phyloP scores from a whole-genome alignment of 2,888 invertebrate genomes.

The Idaea biselata region DNA sequence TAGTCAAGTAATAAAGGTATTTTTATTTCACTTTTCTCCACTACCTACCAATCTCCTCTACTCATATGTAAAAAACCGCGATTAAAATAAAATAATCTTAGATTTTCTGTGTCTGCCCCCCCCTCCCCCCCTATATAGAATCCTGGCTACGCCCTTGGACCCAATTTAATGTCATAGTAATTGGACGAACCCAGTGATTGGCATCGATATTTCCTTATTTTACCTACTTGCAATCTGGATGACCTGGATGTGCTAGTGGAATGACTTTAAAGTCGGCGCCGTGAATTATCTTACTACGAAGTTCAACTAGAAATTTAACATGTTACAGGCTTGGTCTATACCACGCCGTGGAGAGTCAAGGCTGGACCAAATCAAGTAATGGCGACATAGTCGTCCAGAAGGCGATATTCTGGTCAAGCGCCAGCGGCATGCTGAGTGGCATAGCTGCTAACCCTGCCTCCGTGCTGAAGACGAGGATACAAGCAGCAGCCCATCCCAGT shows the following conservation, averaged over 20 bases:
- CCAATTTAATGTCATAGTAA: too few relatives aligned
- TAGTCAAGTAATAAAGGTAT: too few relatives aligned
- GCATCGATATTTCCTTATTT: too few relatives aligned
- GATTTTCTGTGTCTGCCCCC: too few relatives aligned
- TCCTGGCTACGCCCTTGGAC: too few relatives aligned
- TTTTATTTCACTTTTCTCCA: too few relatives aligned
- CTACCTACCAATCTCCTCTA: too few relatives aligned
- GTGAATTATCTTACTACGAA: not conserved
- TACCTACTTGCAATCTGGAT: too few relatives aligned
- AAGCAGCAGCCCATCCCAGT: constrained; percentile 84
- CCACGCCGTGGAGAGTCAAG: constrained; percentile 81
- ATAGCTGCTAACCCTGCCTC: constrained; percentile 87
- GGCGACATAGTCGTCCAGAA: constrained; percentile 61
- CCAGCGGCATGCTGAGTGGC: constrained; percentile 86
- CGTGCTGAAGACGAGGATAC: constrained; percentile 89
- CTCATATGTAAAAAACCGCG: too few relatives aligned
- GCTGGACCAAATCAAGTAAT: constrained; percentile 66
- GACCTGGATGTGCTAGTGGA: not conserved
- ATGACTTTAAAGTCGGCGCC: not conserved
- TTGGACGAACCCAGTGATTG: too few relatives aligned
- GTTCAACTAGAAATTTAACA: not conserved
- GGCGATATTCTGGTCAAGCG: constrained; percentile 61
- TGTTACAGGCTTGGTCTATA: constrained; percentile 82
- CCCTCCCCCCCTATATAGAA: too few relatives aligned
- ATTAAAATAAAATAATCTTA: too few relatives aligned